Conservation (phyloP, 2,113 vertebrate species). For the Phainopepla nitens region DNA sequence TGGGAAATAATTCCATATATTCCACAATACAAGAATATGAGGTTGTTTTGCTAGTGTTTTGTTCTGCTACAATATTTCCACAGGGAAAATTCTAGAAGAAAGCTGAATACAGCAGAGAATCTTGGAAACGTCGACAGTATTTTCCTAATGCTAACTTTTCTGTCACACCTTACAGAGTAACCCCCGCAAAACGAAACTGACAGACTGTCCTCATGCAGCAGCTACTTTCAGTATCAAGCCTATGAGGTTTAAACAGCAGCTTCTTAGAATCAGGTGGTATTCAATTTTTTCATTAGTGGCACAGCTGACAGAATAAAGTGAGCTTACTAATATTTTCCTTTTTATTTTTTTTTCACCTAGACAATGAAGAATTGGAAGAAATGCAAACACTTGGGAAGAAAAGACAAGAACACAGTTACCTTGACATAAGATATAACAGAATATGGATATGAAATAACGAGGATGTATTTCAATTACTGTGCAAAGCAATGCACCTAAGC, state of each 20-base stretch:
- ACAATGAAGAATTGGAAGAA: background rate
- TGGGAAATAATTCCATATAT: background rate
- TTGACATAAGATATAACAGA: background rate
- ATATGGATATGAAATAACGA: background rate
- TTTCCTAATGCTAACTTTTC: background rate
- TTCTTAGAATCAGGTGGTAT: background rate
- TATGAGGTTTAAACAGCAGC: background rate
- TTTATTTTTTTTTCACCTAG: background rate
- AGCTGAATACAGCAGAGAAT: background rate
- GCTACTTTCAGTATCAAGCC: background rate
- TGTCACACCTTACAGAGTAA: background rate
- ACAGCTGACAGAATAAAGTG: background rate
- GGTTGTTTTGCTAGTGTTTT: background rate
- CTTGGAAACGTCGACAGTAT: background rate
- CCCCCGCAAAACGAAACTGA: background rate
- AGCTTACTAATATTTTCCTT: background rate
- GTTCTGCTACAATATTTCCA: background rate
- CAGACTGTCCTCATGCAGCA: background rate
- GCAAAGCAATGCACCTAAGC: background rate
- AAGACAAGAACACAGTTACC: background rate
- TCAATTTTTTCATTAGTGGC: background rate
- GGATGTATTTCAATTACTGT: background rate
- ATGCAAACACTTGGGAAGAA: background rate
- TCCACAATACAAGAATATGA: background rate
- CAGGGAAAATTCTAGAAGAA: background rate